Evolutionary conservation across 2,113 vertebrate genomes (phyloP).

Genomic region (Podilymbus podiceps): DNA sequence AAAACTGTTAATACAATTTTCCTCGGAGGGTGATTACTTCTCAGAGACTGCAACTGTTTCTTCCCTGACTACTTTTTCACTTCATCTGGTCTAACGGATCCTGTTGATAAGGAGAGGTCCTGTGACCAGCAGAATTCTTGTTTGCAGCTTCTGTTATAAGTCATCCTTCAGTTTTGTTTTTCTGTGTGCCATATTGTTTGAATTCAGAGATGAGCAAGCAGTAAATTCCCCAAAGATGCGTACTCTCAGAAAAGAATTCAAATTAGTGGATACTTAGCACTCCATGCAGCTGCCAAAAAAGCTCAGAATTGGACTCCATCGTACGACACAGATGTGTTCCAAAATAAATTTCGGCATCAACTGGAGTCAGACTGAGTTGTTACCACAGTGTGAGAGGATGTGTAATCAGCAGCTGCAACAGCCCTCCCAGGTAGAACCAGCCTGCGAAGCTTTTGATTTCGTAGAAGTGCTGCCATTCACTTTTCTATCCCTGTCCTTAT

Average conservation of each 20-base stretch:
- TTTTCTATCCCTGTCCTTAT: not conserved
- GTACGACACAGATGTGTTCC: not conserved
- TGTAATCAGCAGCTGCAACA: not conserved
- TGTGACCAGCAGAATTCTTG: not conserved
- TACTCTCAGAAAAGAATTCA: not conserved
- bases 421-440: not conserved
- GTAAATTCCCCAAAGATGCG: not conserved
- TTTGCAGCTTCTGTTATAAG: not conserved
- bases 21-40: not conserved
- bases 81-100: not conserved
- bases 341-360: not conserved
- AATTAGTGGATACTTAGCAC: slow-evolving; percentile 14
- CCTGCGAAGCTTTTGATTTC: not conserved
- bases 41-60: not conserved
- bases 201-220: slow-evolving; percentile 3
- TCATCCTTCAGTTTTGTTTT: not conserved
- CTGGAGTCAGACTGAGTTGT: not conserved
- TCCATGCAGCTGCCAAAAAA: slow-evolving; percentile 11
- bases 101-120: not conserved
- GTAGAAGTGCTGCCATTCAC: not conserved
- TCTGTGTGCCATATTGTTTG: not conserved
- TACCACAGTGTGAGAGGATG: not conserved
- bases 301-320: not conserved
- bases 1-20: not conserved
- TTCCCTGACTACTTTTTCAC: not conserved